Evolutionary conservation across 2,113 vertebrate species (phyloP).

Genomic region (Synchiropus splendidus): DNA sequence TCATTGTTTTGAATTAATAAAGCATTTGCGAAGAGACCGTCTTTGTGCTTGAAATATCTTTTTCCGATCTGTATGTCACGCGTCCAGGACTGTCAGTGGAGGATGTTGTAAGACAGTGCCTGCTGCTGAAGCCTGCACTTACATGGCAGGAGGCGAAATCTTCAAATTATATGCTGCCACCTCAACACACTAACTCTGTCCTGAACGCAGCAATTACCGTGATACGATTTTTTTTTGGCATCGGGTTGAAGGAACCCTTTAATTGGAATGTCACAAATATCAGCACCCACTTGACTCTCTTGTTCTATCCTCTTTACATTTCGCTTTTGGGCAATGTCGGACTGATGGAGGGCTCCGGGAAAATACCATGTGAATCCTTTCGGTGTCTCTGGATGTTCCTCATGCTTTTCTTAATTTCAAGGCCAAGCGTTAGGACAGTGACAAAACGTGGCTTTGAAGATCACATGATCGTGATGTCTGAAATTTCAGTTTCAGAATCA

Average conservation of each 20-base stretch:
- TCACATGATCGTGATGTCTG: no score
- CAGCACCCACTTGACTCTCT: conserved; percentile 21
- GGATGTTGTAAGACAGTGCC: conserved; percentile 29
- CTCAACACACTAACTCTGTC: conserved; percentile 16
- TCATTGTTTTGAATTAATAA: no score
- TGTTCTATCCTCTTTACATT: conserved; percentile 10
- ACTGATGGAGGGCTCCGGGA: no score
- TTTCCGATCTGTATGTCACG: no score
- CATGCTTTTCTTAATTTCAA: no score
- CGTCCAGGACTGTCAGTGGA: conserved; percentile 26
- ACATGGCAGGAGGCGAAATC: conserved; percentile 32
- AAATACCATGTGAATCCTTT: no score
- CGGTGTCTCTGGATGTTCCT: no score
- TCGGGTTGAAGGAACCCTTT: conserved; percentile 24
- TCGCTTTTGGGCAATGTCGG: not conserved
- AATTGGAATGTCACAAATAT: conserved; percentile 56
- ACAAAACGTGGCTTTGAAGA: no score
- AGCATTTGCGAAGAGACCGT: no score
- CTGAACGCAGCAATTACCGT: conserved; percentile 43
- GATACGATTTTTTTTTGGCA: conserved; percentile 17
- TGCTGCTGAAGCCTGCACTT: conserved; percentile 33
- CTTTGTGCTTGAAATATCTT: no score
- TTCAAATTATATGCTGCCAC: conserved; percentile 60
- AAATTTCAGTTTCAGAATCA: no score
- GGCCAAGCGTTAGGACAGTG: no score